A percentile compares a stretch with the other conserved stretches of the same genome.
Conservation (phyloP, 2,888 invertebrate genomes). For the Serripes groenlandicus region DNA sequence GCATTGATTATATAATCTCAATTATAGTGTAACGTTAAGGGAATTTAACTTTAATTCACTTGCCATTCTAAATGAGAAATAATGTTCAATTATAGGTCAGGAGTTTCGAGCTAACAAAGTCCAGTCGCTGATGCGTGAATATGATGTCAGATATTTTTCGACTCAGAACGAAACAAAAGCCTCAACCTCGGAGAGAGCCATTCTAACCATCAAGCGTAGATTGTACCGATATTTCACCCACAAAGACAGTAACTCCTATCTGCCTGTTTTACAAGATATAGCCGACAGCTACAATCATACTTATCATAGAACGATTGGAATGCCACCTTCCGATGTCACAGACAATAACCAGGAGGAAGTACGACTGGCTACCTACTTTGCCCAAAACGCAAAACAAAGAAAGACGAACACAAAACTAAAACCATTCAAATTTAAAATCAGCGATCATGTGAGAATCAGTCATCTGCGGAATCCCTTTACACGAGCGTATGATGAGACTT, state of each 20-base stretch:
- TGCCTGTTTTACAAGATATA: conserved; percentile 29
- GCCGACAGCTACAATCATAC: conserved; percentile 41
- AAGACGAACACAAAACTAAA: conserved; percentile 21
- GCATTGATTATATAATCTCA: no score
- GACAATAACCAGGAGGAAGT: no score
- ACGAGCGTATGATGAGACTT: no score
- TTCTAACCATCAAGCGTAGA: conserved; percentile 57
- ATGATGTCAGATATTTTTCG: no score
- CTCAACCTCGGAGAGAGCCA: conserved; percentile 46
- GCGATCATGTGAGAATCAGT: conserved; percentile 51
- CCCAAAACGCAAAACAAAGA: no score
- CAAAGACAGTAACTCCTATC: conserved; percentile 13
- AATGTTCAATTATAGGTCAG: no score
- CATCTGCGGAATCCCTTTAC: conserved; percentile 49
- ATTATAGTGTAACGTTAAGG: no score
- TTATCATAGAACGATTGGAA: conserved; percentile 31
- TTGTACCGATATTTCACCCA: conserved; percentile 25
- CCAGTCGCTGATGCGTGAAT: no score
- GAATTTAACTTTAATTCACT: no score
- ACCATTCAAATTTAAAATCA: conserved; percentile 52
- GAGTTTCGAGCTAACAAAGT: conserved; percentile 55
- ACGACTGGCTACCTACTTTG: no score
- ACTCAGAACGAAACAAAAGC: conserved; percentile 59
- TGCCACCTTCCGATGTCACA: no score
- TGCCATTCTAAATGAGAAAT: no score